Base-by-base conservation (phyloP, 2,797 vertebrate species). In the Gymnothorax reevesii region DNA sequence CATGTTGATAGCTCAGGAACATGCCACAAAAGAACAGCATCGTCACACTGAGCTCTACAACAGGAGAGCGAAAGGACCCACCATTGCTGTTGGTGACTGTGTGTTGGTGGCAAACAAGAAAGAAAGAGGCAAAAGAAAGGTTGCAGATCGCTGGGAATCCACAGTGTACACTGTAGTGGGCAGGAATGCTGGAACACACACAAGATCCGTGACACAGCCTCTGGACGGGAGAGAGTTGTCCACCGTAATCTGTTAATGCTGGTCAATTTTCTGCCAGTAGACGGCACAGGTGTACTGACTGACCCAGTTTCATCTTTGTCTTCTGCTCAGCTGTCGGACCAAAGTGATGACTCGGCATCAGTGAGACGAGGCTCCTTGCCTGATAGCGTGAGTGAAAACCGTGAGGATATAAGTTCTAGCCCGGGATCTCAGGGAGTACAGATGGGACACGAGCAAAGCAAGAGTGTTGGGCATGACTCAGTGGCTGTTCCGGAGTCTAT, bases 91-190 rank as follows among this genome's bases (percentile, higher is more conserved):
- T 0, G 87, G 87, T 52, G 86, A 88, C 80, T 54, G 86, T 1
- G 87, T 90, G 3, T 25, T 90, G 1, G 7, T 91, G 0, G 82
- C 87, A 3, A 91, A 91, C 75, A 89, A 82, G 27, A 86, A 49
- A 0, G 87, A 90, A 2, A 88, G 86, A 0, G 89, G 89, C 0
- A 88, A 89, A 10, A 87, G 33, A n/a, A 91, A 90, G 17, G 69
- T 84, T 7, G 87, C 87, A 2, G 88, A 90, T n/a, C 0, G n/a
- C 0, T 89, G 89, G 89, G 86, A 91, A 27, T 89, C 89, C 1
- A 88, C 87, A 0, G 33, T 90, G 6, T 89, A 89, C 84, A 90
- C 87, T 54, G 85, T 91, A 7, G 75, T 87, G 4, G 62, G 80
- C 0, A 55, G 64, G 6, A 90, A 89, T 3, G 0, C 69, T 25